Evolutionary conservation across 2,797 vertebrate genomes (phyloP), one percentile per base, ranked within the genome.

Genomic region (Limosa lapponica): DNA sequence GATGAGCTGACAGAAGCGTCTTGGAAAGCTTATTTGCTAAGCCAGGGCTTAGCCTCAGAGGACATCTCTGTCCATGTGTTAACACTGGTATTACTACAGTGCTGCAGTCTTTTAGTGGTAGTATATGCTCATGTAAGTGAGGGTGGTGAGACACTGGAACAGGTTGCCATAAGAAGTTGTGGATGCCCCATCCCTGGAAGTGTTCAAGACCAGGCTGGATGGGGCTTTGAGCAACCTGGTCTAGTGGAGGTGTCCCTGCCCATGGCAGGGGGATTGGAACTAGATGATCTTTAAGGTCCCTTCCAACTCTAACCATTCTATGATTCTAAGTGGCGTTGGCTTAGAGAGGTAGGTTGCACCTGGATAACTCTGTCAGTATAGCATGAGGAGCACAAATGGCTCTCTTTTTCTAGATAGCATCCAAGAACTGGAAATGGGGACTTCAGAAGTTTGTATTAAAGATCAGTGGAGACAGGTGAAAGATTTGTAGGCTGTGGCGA

Each of bases 1-100:
- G 41, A 6, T 85, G 65, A 75, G 55, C 78, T 82, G 51, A 41
- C 25, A 49, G 81, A 58, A 55, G n/a, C 3, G 0, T 57, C 27
- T 43, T 19, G 37, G 25, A 39, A 67, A 62, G n/a, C 30, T 34
- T 49, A 20, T 23, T 49, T 79, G 66, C 28, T 67, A 57, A 91
- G 30, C 30, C 23, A 8, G 11, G 43, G 25, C 22, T 86, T 67
- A 20, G 16, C 41, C 32, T 61, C 48, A 4, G 8, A 43, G 30
- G 28, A 12, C 1, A 0, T 43, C 24, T 36, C 39, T 39, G 65
- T 15, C 13, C 5, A 0, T 24, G 8, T 3, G 3, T 8, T 52
- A 71, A 10, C 30, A 2, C 25, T 22, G 37, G 3, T 69, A 8
- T 71, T 59, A 6, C 12, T 71, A 8, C 59, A 27, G 0, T 8